phyloP scores from a whole-genome alignment of 2,113 vertebrate species.

The Triplophysa tibetana region DNA sequence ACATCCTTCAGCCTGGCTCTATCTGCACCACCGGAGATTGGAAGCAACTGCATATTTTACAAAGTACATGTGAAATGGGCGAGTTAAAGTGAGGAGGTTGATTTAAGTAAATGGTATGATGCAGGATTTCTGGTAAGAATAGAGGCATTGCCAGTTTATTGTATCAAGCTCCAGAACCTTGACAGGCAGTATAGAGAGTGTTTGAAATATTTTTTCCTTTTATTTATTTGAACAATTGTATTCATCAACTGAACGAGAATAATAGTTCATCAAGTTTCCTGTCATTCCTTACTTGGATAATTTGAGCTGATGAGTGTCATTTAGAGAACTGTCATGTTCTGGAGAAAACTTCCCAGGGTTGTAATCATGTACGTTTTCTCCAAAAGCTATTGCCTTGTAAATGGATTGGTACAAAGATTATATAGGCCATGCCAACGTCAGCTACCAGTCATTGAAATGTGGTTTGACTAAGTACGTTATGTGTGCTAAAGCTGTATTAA shows the following conservation, averaged over 20 bases:
- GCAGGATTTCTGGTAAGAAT: background rate
- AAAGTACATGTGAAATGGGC: background rate
- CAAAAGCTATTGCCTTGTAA: background rate
- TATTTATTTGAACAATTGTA: slow-evolving; percentile 25
- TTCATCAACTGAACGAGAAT: slow-evolving; percentile 4
- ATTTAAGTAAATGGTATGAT: background rate
- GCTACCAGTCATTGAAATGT: background rate
- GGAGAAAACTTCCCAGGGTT: background rate
- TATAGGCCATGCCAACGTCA: slow-evolving; percentile 4
- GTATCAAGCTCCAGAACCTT: background rate
- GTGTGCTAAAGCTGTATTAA: background rate
- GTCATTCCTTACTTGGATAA: background rate
- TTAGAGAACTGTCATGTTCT: background rate
- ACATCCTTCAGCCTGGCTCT: background rate
- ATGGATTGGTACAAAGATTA: background rate
- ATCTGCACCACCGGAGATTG: background rate
- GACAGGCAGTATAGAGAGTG: background rate
- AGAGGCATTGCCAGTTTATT: background rate
- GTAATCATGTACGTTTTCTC: background rate
- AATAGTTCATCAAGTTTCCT: background rate
- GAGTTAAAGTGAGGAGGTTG: background rate
- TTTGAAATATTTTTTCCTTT: background rate
- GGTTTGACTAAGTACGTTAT: slow-evolving; percentile 1
- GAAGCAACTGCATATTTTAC: background rate
- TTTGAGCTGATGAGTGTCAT: background rate